These are phyloP conservation scores for Prietella phreatophila DNA, from an alignment of 2,113 vertebrate genomes.

Conservation along the genomic window DNA sequence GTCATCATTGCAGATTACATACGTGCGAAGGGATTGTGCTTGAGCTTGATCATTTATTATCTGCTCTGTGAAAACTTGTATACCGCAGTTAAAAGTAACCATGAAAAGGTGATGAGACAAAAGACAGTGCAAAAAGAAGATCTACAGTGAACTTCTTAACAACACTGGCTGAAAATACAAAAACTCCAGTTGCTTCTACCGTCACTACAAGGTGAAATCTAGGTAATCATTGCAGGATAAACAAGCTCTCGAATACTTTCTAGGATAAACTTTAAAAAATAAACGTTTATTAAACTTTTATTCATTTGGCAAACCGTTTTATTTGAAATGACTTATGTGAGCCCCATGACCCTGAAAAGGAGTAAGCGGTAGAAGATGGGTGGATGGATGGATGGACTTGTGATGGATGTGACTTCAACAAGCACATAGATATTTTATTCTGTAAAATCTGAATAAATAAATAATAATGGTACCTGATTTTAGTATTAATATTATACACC, in stretches of 20 bases:
- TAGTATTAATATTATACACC: neutral
- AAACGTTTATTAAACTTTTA: neutral
- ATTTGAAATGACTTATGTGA: neutral
- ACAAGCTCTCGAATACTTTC: neutral
- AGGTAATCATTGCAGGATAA: neutral
- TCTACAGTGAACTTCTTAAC: neutral
- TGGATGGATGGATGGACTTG: too few relatives aligned
- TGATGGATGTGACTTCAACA: neutral
- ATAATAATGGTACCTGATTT: neutral
- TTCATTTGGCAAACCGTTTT: neutral
- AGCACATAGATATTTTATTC: neutral
- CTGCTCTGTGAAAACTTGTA: neutral
- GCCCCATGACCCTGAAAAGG: too few relatives aligned
- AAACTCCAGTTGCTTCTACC: neutral
- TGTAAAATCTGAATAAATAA: neutral
- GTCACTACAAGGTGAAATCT: neutral
- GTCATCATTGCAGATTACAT: neutral
- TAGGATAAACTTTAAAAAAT: neutral
- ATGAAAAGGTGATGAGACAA: neutral
- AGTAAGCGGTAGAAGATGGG: too few relatives aligned
- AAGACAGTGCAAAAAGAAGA: neutral
- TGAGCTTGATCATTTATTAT: neutral
- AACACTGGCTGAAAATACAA: neutral
- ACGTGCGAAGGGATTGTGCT: neutral
- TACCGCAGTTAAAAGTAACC: neutral